Conservation (phyloP, 2,888 invertebrate genomes). For the Apotomis betuletana region DNA sequence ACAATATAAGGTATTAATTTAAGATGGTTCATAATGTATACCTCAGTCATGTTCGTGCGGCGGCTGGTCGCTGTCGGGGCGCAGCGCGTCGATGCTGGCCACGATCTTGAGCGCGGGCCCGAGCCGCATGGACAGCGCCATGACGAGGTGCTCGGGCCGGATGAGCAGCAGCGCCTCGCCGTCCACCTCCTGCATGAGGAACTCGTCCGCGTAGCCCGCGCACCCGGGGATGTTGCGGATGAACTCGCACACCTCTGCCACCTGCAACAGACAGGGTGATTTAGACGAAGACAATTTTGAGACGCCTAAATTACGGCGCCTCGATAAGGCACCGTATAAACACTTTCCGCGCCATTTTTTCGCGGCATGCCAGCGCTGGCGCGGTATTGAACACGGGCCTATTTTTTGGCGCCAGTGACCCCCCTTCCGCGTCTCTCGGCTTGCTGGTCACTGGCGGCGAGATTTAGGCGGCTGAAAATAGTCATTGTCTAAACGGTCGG, state of each 20-base stretch:
- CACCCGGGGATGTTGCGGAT: conserved; percentile 95
- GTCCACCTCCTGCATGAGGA: conserved; percentile 97
- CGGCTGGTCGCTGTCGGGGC: conserved; percentile 83
- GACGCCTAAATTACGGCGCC: too few species aligned
- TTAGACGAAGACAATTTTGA: too few species aligned
- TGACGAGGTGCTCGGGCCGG: conserved; percentile 96
- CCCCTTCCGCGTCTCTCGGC: too few species aligned
- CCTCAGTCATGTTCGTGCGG: conserved; percentile 68
- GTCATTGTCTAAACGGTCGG: too few species aligned
- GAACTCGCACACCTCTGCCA: conserved; percentile 94
- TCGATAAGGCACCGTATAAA: too few species aligned
- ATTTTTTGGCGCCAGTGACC: too few species aligned
- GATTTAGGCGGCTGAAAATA: too few species aligned
- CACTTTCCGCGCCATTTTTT: too few species aligned
- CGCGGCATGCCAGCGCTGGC: too few species aligned
- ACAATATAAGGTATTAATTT: too few species aligned
- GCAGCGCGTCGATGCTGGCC: conserved; percentile 93
- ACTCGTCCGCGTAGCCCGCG: conserved; percentile 96
- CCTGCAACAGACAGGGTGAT: conserved; percentile 79
- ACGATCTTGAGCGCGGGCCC: conserved; percentile 98
- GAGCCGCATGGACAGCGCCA: conserved; percentile 97
- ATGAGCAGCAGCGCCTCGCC: conserved; percentile 96
- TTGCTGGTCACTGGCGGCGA: too few species aligned
- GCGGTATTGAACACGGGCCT: too few species aligned
- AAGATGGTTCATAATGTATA: conserved; percentile 35